A percentile compares a stretch with the other conserved stretches of the same genome.
phyloP scores from a whole-genome alignment of 1,140 invertebrate species.

The Nilaparvata lugens region DNA sequence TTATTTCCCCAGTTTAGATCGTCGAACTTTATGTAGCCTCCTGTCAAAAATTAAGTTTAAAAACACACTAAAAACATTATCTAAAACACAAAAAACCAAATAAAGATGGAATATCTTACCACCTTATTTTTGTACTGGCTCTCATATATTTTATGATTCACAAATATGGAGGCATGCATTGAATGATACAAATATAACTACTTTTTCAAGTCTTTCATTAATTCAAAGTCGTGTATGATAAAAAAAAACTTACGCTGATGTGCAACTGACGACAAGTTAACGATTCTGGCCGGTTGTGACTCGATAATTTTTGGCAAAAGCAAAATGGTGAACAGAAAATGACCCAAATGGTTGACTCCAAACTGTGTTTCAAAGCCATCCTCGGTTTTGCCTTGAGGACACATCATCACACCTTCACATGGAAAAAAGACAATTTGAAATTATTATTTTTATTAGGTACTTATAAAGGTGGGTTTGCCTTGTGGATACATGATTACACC shows the following conservation, averaged over 20 bases:
- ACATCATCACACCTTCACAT: slow-evolving; percentile 61
- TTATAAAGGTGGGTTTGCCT: no score
- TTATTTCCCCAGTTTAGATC: slow-evolving; percentile 55
- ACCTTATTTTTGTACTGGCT: no score
- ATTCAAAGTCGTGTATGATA: no score
- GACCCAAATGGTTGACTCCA: slow-evolving; percentile 69
- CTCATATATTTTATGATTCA: no score
- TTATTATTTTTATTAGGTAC: no score
- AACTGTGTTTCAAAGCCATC: slow-evolving; percentile 68
- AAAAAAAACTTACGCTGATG: slow-evolving; percentile 40
- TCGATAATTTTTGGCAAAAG: slow-evolving; percentile 52
- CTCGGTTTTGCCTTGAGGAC: slow-evolving; percentile 42
- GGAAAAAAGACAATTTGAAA: background rate
- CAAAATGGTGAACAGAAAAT: slow-evolving; percentile 74
- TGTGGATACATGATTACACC: no score
- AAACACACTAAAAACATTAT: no score
- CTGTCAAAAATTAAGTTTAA: slow-evolving; percentile 26
- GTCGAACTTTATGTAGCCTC: slow-evolving; percentile 53
- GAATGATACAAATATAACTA: no score
- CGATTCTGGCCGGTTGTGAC: slow-evolving; percentile 50
- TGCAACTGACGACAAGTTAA: slow-evolving; percentile 58
- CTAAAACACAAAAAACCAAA: no score
- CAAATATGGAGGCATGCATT: no score
- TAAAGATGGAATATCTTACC: no score
- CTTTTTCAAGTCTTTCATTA: no score